Conservation (phyloP, 2,888 invertebrate species). For the Macrosoma leucophasiata region DNA sequence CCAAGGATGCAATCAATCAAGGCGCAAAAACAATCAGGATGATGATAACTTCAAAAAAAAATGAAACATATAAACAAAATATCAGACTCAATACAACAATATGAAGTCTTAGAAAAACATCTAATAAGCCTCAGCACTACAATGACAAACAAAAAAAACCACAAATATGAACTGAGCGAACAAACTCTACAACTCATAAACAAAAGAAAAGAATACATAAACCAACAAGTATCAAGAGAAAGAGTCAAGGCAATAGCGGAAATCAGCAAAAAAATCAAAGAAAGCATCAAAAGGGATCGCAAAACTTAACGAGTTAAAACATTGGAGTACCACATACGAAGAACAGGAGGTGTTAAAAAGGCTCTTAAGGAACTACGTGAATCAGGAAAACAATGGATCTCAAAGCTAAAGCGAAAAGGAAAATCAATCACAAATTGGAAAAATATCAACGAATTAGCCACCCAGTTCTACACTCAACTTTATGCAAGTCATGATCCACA, state of each 20-base stretch:
- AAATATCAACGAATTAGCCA: too few relatives aligned
- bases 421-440: too few relatives aligned
- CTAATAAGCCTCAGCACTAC: too few relatives aligned
- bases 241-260: constrained; percentile 2
- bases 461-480: too few relatives aligned
- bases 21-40: not conserved
- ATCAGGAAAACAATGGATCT: too few relatives aligned
- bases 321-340: constrained; percentile 5
- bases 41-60: too few relatives aligned
- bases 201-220: constrained; percentile 1
- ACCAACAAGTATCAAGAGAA: constrained; percentile 1
- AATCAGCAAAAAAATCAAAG: constrained; percentile 9
- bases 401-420: too few relatives aligned
- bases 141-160: too few relatives aligned
- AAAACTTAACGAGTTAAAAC: constrained; percentile 5
- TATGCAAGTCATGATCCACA: too few relatives aligned
- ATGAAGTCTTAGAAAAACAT: constrained; percentile 3
- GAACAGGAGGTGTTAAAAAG: constrained; percentile 8
- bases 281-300: constrained; percentile 6
- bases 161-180: not conserved
- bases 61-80: too few relatives aligned
- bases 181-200: constrained; percentile 4
- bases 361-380: too few relatives aligned
- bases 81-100: not conserved
- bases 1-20: not conserved